These are phyloP conservation scores for Tenthredo livida DNA, from an alignment of 2,888 invertebrate species.

Conservation along the genomic window DNA sequence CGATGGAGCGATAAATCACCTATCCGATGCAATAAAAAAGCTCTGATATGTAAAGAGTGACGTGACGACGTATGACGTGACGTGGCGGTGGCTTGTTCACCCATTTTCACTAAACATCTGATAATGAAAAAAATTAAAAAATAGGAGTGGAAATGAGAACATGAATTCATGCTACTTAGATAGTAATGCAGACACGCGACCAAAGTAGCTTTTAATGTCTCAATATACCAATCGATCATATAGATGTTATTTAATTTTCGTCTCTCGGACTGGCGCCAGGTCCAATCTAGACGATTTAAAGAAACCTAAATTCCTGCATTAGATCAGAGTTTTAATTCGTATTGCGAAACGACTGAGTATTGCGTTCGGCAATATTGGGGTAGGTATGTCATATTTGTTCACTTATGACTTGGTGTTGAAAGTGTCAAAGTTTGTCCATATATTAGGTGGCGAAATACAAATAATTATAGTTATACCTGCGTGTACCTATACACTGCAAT, in stretches of 20 bases:
- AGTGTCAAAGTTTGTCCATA: too few relatives aligned
- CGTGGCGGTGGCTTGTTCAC: neutral
- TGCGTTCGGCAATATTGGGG: neutral
- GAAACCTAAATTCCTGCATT: neutral
- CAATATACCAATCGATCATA: conserved; percentile 16
- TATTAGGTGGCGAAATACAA: too few relatives aligned
- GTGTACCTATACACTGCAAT: too few relatives aligned
- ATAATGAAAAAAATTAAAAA: neutral
- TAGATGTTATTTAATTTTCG: neutral
- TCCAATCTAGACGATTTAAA: neutral
- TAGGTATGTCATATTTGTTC: too few relatives aligned
- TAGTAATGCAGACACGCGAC: neutral
- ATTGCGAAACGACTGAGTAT: neutral
- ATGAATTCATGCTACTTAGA: neutral
- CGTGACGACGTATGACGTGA: neutral
- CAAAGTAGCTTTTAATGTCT: neutral
- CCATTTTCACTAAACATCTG: neutral
- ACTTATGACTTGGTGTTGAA: neutral
- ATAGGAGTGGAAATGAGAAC: neutral
- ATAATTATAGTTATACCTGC: too few relatives aligned
- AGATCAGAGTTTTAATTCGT: neutral
- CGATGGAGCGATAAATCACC: conserved; percentile 18
- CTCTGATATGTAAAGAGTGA: neutral
- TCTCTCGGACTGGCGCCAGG: neutral
- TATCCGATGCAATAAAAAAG: conserved; percentile 24